Base-by-base conservation (phyloP, 1,140 invertebrate species). In the Drosophila nasuta region DNA sequence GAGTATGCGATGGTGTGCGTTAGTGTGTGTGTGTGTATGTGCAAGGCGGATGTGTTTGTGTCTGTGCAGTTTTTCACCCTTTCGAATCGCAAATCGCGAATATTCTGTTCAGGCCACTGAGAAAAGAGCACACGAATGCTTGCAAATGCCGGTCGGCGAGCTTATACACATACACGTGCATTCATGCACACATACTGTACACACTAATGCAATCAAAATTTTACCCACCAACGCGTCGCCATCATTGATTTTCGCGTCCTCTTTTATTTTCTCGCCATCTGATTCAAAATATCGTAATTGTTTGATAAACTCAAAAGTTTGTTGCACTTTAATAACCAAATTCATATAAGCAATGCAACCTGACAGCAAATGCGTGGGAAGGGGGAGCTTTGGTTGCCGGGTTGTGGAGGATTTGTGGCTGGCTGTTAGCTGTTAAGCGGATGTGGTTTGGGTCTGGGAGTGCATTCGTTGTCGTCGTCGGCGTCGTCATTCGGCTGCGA, bases 1-100 rank as follows among this genome's bases (percentile, higher is more conserved):
- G 17, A 60, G 46, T 76, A 33, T 60, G 58, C 46, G 25, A 52
- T 25, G 17, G 25, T 80, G 11, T 64, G 58, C 41, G 56, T 66
- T 41, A 38, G 46, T 45, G 48, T 58, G 74, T 59, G 33, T 52
- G 15, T 57, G 17, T 20, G 20, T 20, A 20, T 20, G 10, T 79
- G 38, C 48, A 46, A 38, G 35, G 35, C 35, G 35, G 35, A 38
- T 56, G 51, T 60, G 15, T 52, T 17, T 25, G 43, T 59, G 63
- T 17, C 8, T 67, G 46, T 70, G 81, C 83, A 89, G 48, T 85
- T 89, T 83, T 88, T 71, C 83, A 87, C 83, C 83, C 83, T 87
- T 79, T 63, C 43, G 35, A 77, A 67, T 6, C 30, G 30, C 30
- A 33, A 33, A 38, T 77, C 77, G 77, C 69, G 80, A 83, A 79